Evolutionary conservation across 2,113 vertebrate species (phyloP).

Genomic region (Heterotilapia buettikoferi): DNA sequence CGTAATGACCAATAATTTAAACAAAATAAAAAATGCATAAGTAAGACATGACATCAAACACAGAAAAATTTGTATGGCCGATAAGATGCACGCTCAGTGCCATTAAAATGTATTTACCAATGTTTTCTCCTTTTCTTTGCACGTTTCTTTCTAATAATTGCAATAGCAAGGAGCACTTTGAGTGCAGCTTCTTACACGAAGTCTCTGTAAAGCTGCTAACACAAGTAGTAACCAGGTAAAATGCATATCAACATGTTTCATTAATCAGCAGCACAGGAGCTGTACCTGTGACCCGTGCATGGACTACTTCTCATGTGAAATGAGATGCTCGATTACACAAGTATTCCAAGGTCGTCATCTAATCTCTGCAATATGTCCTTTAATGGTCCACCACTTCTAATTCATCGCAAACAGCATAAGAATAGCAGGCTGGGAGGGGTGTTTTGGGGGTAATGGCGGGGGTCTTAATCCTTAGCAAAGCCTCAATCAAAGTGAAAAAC

Average conservation of each 20-base stretch:
- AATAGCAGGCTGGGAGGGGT: slow-evolving; percentile 20
- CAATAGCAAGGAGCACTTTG: background rate
- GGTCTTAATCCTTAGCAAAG: slow-evolving; percentile 73
- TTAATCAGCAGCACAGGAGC: background rate
- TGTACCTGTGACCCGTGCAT: background rate
- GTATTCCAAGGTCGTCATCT: background rate
- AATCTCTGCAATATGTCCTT: slow-evolving; percentile 30
- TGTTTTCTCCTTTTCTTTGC: background rate
- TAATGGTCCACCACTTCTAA: slow-evolving; percentile 32
- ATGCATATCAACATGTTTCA: background rate
- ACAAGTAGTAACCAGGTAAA: background rate
- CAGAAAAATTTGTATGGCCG: accelerated
- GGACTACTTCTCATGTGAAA: background rate
- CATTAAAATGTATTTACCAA: background rate
- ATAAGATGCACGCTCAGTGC: background rate
- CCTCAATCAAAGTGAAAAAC: slow-evolving; percentile 81
- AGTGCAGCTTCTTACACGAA: background rate
- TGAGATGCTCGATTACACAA: background rate
- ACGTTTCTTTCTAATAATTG: background rate
- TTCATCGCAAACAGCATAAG: slow-evolving; percentile 15
- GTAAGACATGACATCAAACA: background rate
- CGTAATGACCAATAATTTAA: background rate
- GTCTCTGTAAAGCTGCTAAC: background rate
- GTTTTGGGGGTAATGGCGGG: background rate
- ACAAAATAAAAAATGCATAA: background rate